Base-by-base conservation (phyloP, 2,888 invertebrate genomes). In the Parnassius apollo region DNA sequence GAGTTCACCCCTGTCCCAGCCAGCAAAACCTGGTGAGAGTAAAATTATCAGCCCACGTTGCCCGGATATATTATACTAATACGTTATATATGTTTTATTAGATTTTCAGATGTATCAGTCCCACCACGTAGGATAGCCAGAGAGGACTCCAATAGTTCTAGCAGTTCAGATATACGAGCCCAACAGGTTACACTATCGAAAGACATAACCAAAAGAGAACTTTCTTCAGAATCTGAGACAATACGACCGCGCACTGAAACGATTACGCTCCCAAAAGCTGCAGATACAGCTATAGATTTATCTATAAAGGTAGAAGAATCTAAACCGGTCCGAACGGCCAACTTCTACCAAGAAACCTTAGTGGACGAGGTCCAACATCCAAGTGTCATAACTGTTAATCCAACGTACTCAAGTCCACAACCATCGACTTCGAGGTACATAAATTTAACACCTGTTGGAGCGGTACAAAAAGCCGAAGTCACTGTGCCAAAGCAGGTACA, bases 311-410 rank as follows among this genome's bases (percentile, higher is more conserved):
- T 72, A 2, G 69, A 68, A 42, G 81, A 80, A 1, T 69, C 73
- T 0, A 78, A 75, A 68, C 80, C 82, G 4, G 72, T 75, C 0
- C 69, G 86, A 58, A 82, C 81, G 7, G 86, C 89, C 0, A 91
- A 91, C 65, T 91, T 91, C 71, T 91, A 91, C 75, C 88, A 90
- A 71, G 91, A 91, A 68, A 91, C 91, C 0, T 72, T 89, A 42
- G 53, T 74, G 0, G 88, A 88, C 0, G 87, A 85, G 2, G 71
- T 77, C 0, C 80, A 75, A 48, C 85, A 86, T 59, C 79, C 75
- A 59, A 88, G 88, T 62, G 91, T 91, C 9, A 91, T 91, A 1
- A 85, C 79, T 51, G 66, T 82, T 0, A 91, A 91, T 48, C 91
- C 91, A 0, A 83, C 82, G 0, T 91, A 91, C 65, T 65, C 81